Evolutionary conservation across 2,797 vertebrate genomes (phyloP).

Genomic region (Mus caroli): DNA sequence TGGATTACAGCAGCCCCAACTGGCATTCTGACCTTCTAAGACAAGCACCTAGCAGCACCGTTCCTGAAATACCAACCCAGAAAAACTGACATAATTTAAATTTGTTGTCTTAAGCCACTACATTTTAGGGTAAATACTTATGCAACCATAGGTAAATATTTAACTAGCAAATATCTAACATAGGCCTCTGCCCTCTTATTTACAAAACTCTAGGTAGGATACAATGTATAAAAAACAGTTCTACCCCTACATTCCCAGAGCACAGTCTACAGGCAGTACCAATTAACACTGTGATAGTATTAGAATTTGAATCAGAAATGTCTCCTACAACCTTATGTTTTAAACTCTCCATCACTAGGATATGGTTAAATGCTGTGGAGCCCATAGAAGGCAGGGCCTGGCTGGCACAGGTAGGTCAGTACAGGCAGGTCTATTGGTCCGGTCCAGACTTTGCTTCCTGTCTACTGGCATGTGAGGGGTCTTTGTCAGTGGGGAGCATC

Average conservation of each 20-base stretch:
- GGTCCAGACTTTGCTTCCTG: neutral
- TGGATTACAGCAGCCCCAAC: neutral
- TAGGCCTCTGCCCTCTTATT: neutral
- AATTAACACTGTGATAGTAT: neutral
- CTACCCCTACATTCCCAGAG: neutral
- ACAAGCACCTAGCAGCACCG: neutral
- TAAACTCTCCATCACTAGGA: neutral
- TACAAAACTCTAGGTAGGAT: neutral
- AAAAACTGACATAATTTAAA: neutral
- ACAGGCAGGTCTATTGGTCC: neutral
- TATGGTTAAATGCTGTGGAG: neutral
- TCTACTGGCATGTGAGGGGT: neutral
- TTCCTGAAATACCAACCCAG: neutral
- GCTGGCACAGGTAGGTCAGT: neutral
- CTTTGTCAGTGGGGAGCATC: neutral
- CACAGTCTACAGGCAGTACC: neutral
- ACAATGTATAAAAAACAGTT: neutral
- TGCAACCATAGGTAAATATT: neutral
- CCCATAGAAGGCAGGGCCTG: neutral
- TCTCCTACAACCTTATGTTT: too few relatives aligned
- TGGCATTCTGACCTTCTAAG: neutral
- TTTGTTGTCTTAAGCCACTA: neutral
- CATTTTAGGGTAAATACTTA: neutral
- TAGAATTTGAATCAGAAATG: neutral
- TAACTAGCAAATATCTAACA: neutral